phyloP scores from a whole-genome alignment of 2,113 vertebrate genomes.

The Micronycteris hirsuta region DNA sequence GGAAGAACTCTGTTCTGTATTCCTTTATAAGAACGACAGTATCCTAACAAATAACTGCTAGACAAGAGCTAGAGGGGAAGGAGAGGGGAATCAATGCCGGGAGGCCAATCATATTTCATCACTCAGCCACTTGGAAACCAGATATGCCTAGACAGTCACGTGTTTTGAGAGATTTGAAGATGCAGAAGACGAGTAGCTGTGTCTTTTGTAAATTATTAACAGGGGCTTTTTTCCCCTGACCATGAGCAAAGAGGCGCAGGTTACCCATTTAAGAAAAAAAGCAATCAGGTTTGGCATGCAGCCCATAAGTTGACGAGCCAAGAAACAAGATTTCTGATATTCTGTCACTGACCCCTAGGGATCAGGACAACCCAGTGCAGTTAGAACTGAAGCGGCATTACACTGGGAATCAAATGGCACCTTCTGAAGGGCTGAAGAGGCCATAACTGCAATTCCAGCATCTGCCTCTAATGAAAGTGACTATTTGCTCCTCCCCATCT shows the following conservation, averaged over 20 bases:
- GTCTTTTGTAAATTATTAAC: conserved; percentile 69
- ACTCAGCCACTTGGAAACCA: conserved; percentile 84
- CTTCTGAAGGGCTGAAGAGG: conserved; percentile 21
- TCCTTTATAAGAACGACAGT: conserved; percentile 56
- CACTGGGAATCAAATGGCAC: not conserved
- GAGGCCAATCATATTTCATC: conserved; percentile 86
- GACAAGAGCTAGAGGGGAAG: conserved; percentile 69
- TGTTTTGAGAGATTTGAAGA: conserved; percentile 80
- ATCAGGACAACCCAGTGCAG: not conserved
- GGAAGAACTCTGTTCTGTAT: conserved; percentile 36
- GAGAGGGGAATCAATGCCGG: conserved; percentile 78
- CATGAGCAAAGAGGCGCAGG: conserved; percentile 6
- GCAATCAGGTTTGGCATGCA: not conserved
- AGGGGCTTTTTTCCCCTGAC: not conserved
- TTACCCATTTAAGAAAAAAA: conserved; percentile 1
- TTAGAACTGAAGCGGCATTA: not conserved
- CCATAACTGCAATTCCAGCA: not conserved
- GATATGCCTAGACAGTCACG: conserved; percentile 82
- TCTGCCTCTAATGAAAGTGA: conserved; percentile 32
- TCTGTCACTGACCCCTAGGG: not conserved
- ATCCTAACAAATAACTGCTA: conserved; percentile 60
- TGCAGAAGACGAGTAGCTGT: conserved; percentile 45
- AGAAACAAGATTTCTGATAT: not conserved
- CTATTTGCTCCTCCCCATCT: not conserved
- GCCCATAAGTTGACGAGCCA: not conserved